These are phyloP conservation scores for Seriola rivoliana DNA, from an alignment of 2,113 vertebrate species.

Conservation along the genomic window DNA sequence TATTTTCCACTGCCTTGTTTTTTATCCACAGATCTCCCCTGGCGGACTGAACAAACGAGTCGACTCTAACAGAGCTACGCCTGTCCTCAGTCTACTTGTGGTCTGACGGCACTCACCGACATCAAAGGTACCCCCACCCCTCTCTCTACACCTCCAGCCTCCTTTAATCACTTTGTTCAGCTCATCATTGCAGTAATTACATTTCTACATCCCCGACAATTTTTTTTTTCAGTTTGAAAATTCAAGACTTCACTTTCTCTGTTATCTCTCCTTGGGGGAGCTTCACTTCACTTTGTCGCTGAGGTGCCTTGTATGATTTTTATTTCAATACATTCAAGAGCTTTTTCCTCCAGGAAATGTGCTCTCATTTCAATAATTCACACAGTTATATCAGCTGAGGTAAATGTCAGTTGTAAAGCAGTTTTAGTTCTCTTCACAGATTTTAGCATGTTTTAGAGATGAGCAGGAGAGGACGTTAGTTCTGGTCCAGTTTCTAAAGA, in stretches of 20 bases:
- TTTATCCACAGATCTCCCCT: constrained; percentile 63
- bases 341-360: constrained; percentile 44
- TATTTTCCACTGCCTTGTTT: constrained; percentile 39
- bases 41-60: constrained; percentile 66
- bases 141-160: constrained; percentile 55
- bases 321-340: constrained; percentile 53
- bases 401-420: constrained; percentile 37
- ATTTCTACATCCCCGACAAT: constrained; percentile 44
- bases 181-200: constrained; percentile 73
- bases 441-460: constrained; percentile 33
- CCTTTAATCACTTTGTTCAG: constrained; percentile 74
- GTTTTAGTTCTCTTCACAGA: constrained; percentile 32
- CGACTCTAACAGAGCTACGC: constrained; percentile 57
- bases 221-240: constrained; percentile 42
- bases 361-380: constrained; percentile 66
- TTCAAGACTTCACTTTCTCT: constrained; percentile 47
- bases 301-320: constrained; percentile 51
- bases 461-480: constrained; percentile 26
- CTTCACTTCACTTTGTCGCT: constrained; percentile 43
- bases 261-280: constrained; percentile 53
- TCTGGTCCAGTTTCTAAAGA: constrained; percentile 45
- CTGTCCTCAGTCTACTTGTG: constrained; percentile 60
- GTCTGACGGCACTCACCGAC: constrained; percentile 66
- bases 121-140: constrained; percentile 78
- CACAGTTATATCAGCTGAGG: constrained; percentile 44